phyloP scores from a whole-genome alignment of 2,888 invertebrate genomes.

The Netelia virgata region DNA sequence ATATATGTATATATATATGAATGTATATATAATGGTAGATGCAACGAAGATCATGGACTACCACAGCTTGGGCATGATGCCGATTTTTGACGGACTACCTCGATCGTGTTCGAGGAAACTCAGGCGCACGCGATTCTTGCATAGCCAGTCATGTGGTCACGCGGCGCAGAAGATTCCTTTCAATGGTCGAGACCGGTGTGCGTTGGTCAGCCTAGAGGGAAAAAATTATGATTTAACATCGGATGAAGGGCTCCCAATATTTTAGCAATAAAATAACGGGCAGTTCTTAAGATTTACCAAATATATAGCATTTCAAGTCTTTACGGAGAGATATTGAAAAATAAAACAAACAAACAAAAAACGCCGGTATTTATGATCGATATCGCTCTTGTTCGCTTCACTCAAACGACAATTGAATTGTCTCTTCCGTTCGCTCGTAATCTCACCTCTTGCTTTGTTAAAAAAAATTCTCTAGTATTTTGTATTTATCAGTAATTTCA shows the following conservation, averaged over 20 bases:
- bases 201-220: slow-evolving; percentile 66
- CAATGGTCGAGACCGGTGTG: slow-evolving; percentile 34
- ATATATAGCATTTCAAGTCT: slow-evolving; percentile 43
- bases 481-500: slow-evolving; percentile 34
- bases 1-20: too few relatives aligned
- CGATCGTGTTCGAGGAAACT: slow-evolving; percentile 34
- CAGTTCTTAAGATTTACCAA: slow-evolving; percentile 62
- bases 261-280: slow-evolving; percentile 58
- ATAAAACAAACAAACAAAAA: slow-evolving; percentile 3
- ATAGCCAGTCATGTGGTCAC: slow-evolving; percentile 65
- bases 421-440: slow-evolving; percentile 14
- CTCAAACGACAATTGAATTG: slow-evolving; percentile 13
- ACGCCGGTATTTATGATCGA: slow-evolving; percentile 34
- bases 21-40: slow-evolving; percentile 1
- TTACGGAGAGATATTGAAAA: slow-evolving; percentile 49
- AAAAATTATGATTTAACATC: slow-evolving; percentile 61
- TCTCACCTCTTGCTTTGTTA: slow-evolving; percentile 6
- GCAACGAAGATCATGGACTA: slow-evolving; percentile 7
- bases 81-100: background rate
- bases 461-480: slow-evolving; percentile 13
- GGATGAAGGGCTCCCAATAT: background rate
- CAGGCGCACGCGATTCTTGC: slow-evolving; percentile 34
- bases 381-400: slow-evolving; percentile 44
- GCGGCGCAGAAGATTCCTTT: slow-evolving; percentile 39
- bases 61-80: background rate